Conservation (phyloP, 1,140 invertebrate species). For the Octopus sinensis region DNA sequence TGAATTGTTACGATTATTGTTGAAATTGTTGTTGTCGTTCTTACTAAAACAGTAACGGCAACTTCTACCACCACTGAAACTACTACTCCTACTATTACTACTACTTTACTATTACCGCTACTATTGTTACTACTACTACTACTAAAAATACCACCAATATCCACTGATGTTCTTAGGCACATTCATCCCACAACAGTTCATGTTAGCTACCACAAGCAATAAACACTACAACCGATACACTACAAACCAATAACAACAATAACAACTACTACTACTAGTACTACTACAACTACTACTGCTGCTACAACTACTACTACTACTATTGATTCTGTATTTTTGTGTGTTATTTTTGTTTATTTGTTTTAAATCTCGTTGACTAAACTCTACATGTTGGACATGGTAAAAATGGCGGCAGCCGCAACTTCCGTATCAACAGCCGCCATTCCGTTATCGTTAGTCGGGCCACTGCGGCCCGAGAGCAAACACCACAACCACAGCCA, state of each 20-base stretch:
- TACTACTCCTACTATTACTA: too few species aligned
- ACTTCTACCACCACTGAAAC: too few species aligned
- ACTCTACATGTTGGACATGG: slow-evolving; percentile 4
- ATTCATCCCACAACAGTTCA: too few species aligned
- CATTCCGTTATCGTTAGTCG: background rate
- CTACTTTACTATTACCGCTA: too few species aligned
- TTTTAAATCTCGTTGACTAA: background rate
- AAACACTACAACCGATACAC: background rate
- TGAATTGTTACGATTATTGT: too few species aligned
- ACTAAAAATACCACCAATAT: too few species aligned
- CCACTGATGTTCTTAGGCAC: too few species aligned
- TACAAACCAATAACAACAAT: background rate
- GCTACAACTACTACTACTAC: background rate
- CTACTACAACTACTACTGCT: background rate
- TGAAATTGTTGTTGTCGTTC: too few species aligned
- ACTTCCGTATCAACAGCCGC: background rate
- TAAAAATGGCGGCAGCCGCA: background rate
- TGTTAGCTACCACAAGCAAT: background rate
- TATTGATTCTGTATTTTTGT: background rate
- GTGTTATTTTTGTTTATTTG: too few species aligned
- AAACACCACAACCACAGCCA: background rate
- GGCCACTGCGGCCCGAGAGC: background rate
- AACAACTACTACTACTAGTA: background rate
- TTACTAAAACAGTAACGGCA: too few species aligned
- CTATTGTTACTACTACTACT: too few species aligned